Conservation (phyloP, 2,113 vertebrate species). For the Callorhinus ursinus region DNA sequence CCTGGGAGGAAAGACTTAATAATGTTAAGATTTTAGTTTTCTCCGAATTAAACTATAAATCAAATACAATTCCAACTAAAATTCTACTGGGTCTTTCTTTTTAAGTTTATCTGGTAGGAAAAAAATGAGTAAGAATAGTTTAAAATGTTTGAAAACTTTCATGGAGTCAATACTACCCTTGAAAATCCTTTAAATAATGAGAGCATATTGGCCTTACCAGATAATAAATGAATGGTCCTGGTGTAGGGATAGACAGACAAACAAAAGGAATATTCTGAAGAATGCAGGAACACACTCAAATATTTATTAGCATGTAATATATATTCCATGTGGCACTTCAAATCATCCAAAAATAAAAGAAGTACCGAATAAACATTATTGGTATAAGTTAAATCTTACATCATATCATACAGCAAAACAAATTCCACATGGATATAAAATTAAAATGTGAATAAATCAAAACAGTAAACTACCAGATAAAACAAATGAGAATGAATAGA, state of each 20-base stretch:
- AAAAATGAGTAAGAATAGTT: conserved; percentile 22
- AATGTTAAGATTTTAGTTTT: conserved; percentile 71
- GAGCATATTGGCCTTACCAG: background rate
- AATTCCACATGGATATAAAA: conserved; percentile 20
- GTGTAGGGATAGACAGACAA: background rate
- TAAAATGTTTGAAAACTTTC: background rate
- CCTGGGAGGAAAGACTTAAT: conserved; percentile 63
- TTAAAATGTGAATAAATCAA: conserved; percentile 20
- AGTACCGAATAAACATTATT: background rate
- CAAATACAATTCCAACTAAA: conserved; percentile 65
- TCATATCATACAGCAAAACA: background rate
- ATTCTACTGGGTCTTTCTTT: conserved; percentile 17
- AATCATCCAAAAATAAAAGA: background rate
- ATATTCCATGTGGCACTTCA: background rate
- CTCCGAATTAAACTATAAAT: conserved; percentile 62
- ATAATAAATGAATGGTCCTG: background rate
- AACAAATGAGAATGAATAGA: background rate
- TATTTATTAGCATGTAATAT: background rate
- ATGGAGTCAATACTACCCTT: background rate
- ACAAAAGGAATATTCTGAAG: background rate
- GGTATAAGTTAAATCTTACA: background rate
- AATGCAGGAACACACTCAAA: background rate
- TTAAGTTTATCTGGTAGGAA: conserved; percentile 28
- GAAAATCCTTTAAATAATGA: conserved; percentile 27
- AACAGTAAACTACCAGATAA: background rate